Evolutionary conservation across 2,797 vertebrate genomes (phyloP), one percentile per base, ranked within the genome.

Genomic region (Fistularia commersonii): DNA sequence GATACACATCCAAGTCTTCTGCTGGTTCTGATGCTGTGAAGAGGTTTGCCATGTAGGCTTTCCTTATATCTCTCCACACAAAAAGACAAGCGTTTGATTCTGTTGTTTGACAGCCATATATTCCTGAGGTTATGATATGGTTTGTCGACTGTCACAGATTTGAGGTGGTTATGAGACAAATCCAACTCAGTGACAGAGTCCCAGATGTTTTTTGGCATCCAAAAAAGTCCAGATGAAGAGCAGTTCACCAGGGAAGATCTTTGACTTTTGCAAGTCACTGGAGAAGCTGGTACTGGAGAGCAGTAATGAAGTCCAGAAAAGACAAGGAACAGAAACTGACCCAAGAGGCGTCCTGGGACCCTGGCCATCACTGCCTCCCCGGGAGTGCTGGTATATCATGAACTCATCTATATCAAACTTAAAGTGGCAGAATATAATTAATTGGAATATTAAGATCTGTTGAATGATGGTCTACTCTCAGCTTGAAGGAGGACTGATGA

Each of bases 61-160:
- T 15, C 35, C 2, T 7, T 1, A 13, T 40, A 33, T 47, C 51
- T 61, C 51, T 64, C 66, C 2, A 76, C 7, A 53, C 87, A 85
- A 36, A 95, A 66, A 23, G 87, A 87, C 63, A 95, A 63, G 58
- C 69, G 80, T 6, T 76, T 69, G 52, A 95, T 71, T n/a, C 54
- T 76, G 77, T 91, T 93, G 85, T 91, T 83, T 45, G 89, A 93
- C 59, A 96, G 87, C 77, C 92, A 82, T 34, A 93, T 57, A 23
- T 71, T 86, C 68, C 77, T 88, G 3, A 93, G 84, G 53, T 69
- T 55, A 1, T 11, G 58, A 58, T 59, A 61, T 11, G 69, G 45
- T 23, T 36, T 48, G 51, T 46, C 13, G 8, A 84, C 72, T n/a
- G 49, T 41, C 5, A 90, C 58, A 45, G 68, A 74, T 49, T 4